Base-by-base conservation (phyloP, 92 coral and sea anemone species). In the Hydrozoanthus gracilis region DNA sequence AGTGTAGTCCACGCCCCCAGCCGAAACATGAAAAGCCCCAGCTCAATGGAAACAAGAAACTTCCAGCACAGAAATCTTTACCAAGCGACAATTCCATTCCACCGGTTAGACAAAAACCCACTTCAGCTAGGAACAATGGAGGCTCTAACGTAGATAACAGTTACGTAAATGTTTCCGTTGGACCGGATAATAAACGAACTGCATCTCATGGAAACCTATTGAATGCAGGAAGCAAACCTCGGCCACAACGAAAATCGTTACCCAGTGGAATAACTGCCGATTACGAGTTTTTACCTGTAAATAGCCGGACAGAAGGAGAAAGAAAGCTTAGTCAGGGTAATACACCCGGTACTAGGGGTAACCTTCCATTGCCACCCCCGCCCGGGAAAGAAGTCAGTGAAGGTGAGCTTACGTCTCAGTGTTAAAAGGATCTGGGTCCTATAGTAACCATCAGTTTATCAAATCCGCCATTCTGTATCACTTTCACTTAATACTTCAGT, bases 1-100 rank as follows among this genome's bases (percentile, higher is more conserved):
- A 90, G 18, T 87, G 86, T 54, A 89, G 88, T 14, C 82, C 88
- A 7, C 84, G 51, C 49, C 93, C 88, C 0, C 27, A 35, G 16
- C 45, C 75, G 52, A 87, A 87, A 65, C 91, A 84, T 5, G 78
- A 84, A 46, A 68, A 69, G 17, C 83, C 89, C 15, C 39, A 45
- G 51, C 72, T 73, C 44, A 74, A 66, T 16, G 82, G 67, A 55
- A 66, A 78, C 47, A 67, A 66, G 44, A 82, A 84, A 35, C 73
- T 52, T 5, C 73, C 85, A 35, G 48, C 7, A 27, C 85, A 17
- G 18, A 52, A 66, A 64, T 48, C 49, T 0, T 17, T 18, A 47
- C 60, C 48, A 4, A 47, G 15, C 20, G 9, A 20, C 66, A 65
- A 20, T 14, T 49, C 73, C 6, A 60, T 51, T 45, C 4, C 73